Evolutionary conservation across 2,888 invertebrate genomes (phyloP), one percentile per base, ranked within the genome.

Genomic region (Oligia latruncula): DNA sequence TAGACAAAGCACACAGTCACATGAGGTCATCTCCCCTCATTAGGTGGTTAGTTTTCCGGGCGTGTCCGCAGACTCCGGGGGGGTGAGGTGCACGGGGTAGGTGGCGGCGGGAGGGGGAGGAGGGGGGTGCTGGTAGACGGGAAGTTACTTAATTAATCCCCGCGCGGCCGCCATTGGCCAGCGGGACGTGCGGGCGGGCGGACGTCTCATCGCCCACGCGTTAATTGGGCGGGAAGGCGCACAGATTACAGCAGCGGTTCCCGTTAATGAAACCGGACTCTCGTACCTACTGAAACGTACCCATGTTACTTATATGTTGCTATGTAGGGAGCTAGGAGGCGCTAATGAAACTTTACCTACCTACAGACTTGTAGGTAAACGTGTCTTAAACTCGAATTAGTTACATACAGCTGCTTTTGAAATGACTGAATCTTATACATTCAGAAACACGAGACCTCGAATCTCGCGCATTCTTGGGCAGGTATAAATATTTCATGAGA

Each of bases 11-110:
- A 96, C 96, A 96, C 96, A 95, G 94, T 93, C 94, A 95, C 95
- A 95, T 95, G 96, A 96, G 96, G 96, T 97, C 96, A 97, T 97
- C 96, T 96, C 96, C 96, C 96, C 96, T 97, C 96, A 96, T 97
- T 97, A 97, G 96, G 96, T 96, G 96, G 96, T 96, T 97, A 96
- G 96, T 97, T 97, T 96, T 96, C 96, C 97, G 96, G 96, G 97
- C 96, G 96, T 96, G 96, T 96, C 96, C 96, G 95, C 96, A 96
- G 96, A 95, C 95, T 96, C 96, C 96, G 93, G 92, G 91, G 89
- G 93, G 92, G 92, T 91, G 93, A 91, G 93, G 93, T 91, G 92
- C 90, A 91, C 90, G 91, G 92, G 85, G 90, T 77, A 88, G 91
- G 86, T 85, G 89, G 88, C 80, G 74, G 81, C 73, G 90, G 89